Base-by-base conservation (phyloP, 2,797 vertebrate genomes). In the Cebuella pygmaea region DNA sequence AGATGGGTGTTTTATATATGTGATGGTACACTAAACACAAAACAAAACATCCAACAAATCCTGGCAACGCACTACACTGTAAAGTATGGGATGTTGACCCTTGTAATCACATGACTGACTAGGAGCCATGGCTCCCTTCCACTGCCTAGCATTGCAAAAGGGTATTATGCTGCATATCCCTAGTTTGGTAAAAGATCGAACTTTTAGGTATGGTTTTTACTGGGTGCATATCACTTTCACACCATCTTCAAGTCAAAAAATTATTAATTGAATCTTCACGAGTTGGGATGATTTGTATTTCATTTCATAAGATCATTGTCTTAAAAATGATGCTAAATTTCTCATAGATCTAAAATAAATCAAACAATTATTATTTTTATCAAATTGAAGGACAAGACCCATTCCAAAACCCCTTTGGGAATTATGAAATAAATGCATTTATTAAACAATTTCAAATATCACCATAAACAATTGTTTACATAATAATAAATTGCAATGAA, bases 251-350 rank as follows among this genome's bases (percentile, higher is more conserved):
- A 72, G 67, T 72, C 67, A 72, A 72, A 72, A 72, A 22, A 39
- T 72, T 72, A 36, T 72, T 22, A 39, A 39, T 4, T 5, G 19
- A 72, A 72, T 19, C 67, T 39, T 39, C 19, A 36, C 22, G n/a
- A 72, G n/a, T 72, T 9, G 20, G 19, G n/a, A 20, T 36, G n/a
- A 72, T 72, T 22, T 72, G n/a, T 64, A 17, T 82, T 92, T 30
- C 2, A 76, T 33, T 87, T 87, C 12, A 76, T 39, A 67, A 90
- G 9, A 46, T 83, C 33, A 84, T 39, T 67, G 2, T 55, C n/a
- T 82, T 91, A 76, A 75, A 91, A 91, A 83, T 92, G 57, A 89
- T 88, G 78, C 59, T 93, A 76, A 1, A 59, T 90, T 36, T 92
- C 50, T 50, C 17, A 59, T 13, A 72, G 27, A 85, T 76, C 26